Evolutionary conservation across 2,113 vertebrate genomes (phyloP).

Genomic region (Atractosteus spatula): DNA sequence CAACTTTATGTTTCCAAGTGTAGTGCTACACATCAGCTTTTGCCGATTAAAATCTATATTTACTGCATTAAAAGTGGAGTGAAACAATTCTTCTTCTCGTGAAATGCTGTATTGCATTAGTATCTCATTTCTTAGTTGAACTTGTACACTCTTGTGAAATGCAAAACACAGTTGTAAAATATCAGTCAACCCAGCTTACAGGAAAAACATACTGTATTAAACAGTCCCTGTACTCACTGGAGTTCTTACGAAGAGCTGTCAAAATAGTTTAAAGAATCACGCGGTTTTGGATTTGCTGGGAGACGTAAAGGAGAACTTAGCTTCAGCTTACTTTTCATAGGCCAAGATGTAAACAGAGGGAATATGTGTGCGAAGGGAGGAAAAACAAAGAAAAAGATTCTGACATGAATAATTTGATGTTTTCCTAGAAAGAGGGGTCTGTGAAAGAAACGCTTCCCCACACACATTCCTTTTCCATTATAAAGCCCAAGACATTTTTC

Average conservation of each 20-base stretch:
- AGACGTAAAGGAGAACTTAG: slow-evolving; percentile 59
- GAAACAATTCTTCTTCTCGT: not conserved
- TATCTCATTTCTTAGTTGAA: not conserved
- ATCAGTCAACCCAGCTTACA: slow-evolving; percentile 51
- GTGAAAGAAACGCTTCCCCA: slow-evolving; percentile 54
- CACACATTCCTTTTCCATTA: slow-evolving; percentile 49
- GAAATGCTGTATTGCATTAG: not conserved
- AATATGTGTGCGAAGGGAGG: slow-evolving; percentile 45
- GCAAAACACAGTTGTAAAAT: slow-evolving; percentile 27
- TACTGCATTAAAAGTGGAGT: not conserved
- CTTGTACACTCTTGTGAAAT: not conserved
- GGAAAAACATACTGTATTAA: slow-evolving; percentile 39
- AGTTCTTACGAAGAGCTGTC: slow-evolving; percentile 49
- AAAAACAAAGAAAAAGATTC: slow-evolving; percentile 35
- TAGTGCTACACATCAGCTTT: too few species aligned
- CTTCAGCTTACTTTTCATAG: slow-evolving; percentile 54
- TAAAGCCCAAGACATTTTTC: slow-evolving; percentile 23
- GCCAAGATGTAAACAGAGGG: slow-evolving; percentile 63
- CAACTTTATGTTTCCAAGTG: too few species aligned
- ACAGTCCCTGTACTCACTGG: not conserved
- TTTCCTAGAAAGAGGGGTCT: slow-evolving; percentile 66
- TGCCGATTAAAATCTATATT: not conserved
- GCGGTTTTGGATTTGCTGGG: slow-evolving; percentile 58
- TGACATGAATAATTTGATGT: slow-evolving; percentile 65
- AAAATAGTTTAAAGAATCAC: slow-evolving; percentile 61